These are phyloP conservation scores for Drosophila phalerata DNA, from an alignment of 2,888 invertebrate species.

Conservation along the genomic window DNA sequence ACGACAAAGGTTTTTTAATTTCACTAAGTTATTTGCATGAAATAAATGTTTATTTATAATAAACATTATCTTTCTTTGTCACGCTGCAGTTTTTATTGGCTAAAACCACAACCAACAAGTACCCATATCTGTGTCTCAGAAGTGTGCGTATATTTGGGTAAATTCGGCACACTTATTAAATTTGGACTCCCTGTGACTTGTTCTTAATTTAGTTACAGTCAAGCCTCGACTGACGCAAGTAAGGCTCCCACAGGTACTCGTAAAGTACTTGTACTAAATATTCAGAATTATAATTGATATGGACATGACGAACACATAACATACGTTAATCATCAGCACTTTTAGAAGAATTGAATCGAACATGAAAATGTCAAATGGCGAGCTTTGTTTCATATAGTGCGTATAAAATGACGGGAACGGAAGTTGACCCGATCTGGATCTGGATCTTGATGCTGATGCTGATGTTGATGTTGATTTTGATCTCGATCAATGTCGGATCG, in stretches of 20 bases:
- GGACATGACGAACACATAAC: conserved; percentile 10
- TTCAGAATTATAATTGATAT: conserved; percentile 17
- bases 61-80: conserved; percentile 9
- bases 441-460: not conserved
- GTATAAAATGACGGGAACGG: conserved; percentile 50
- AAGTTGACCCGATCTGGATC: conserved; percentile 23
- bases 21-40: conserved; percentile 34
- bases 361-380: conserved; percentile 64
- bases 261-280: conserved; percentile 2
- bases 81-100: conserved; percentile 2
- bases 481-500: conserved; percentile 44
- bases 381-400: conserved; percentile 40
- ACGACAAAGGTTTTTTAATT: conserved; percentile 5
- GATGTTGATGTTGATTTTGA: conserved; percentile 9
- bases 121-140: conserved; percentile 12
- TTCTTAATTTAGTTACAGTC: conserved; percentile 32
- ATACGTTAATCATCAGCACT: conserved; percentile 42
- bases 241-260: conserved; percentile 23
- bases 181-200: conserved; percentile 36
- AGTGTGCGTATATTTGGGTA: conserved; percentile 5
- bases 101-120: conserved; percentile 29
- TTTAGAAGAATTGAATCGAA: conserved; percentile 29
- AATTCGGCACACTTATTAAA: conserved; percentile 62
- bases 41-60: conserved; percentile 37
- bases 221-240: conserved; percentile 53